These are phyloP conservation scores for Pterocles orientalis DNA, from an alignment of 2,113 vertebrate genomes.

Conservation along the genomic window DNA sequence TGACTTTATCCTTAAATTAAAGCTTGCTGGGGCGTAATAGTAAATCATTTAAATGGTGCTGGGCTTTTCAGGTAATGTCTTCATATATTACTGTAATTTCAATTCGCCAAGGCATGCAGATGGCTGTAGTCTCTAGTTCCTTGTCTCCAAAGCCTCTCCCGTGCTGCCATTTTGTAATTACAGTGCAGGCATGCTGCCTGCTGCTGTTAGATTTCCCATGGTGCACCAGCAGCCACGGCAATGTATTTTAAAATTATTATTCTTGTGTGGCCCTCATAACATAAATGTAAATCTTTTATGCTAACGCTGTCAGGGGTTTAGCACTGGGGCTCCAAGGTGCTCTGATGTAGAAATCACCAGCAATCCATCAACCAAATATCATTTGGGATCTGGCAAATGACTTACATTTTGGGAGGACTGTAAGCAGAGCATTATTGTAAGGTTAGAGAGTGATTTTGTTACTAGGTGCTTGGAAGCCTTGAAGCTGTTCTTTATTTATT, in stretches of 20 bases:
- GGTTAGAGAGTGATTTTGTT: constrained; percentile 58
- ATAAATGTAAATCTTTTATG: constrained; percentile 87
- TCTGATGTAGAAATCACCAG: constrained; percentile 77
- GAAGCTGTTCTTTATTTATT: constrained; percentile 56
- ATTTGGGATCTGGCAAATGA: constrained; percentile 74
- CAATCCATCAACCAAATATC: constrained; percentile 77
- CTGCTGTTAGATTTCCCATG: constrained; percentile 79
- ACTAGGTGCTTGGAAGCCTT: constrained; percentile 31
- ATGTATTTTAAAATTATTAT: constrained; percentile 84
- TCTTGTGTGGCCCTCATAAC: constrained; percentile 84
- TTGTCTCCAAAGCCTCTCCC: constrained; percentile 75
- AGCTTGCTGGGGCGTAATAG: constrained; percentile 82
- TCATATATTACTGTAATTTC: constrained; percentile 87
- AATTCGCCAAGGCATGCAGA: constrained; percentile 82
- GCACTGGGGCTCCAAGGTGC: constrained; percentile 79
- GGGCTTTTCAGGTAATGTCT: constrained; percentile 86
- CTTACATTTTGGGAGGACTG: constrained; percentile 64
- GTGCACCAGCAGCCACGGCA: constrained; percentile 78
- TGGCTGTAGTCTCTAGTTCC: constrained; percentile 77
- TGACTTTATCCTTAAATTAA: constrained; percentile 89
- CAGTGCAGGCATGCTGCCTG: constrained; percentile 72
- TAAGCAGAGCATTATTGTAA: constrained; percentile 69
- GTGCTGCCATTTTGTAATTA: constrained; percentile 84
- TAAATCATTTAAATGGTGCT: constrained; percentile 84
- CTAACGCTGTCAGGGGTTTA: constrained; percentile 82